These are phyloP conservation scores for Aurelia aurita complex sp. Pacific DNA, from an alignment of 30 jellyfish, hydroid and myxozoan species.

Conservation along the genomic window DNA sequence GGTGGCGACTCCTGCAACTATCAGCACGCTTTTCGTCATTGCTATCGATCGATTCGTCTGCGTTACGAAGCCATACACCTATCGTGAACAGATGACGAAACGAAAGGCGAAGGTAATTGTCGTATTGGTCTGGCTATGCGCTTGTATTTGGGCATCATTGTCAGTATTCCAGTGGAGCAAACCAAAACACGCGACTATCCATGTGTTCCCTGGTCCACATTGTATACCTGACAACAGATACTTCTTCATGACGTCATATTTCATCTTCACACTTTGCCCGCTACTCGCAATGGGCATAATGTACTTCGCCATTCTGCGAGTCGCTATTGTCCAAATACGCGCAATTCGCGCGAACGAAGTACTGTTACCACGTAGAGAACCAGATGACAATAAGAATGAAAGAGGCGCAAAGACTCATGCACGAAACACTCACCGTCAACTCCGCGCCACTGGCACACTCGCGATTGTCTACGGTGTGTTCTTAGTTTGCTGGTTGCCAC, in stretches of 20 bases:
- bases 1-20: slow-evolving; percentile 45
- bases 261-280: slow-evolving; percentile 40
- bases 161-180: slow-evolving; percentile 41
- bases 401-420: background rate
- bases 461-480: slow-evolving; percentile 75
- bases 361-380: background rate
- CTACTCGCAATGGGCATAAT: slow-evolving; percentile 54
- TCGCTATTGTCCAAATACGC: slow-evolving; percentile 57
- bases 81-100: slow-evolving; percentile 36
- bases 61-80: slow-evolving; percentile 43
- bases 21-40: slow-evolving; percentile 54
- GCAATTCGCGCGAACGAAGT: slow-evolving; percentile 46
- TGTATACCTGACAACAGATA: slow-evolving; percentile 47
- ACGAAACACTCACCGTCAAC: slow-evolving; percentile 49
- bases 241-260: slow-evolving; percentile 45
- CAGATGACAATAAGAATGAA: background rate
- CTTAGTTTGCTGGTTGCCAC: slow-evolving; percentile 71
- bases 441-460: slow-evolving; percentile 71
- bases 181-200: slow-evolving; percentile 16
- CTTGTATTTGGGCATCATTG: slow-evolving; percentile 34
- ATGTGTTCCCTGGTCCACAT: background rate
- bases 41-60: slow-evolving; percentile 65
- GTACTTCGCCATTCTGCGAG: slow-evolving; percentile 51
- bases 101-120: slow-evolving; percentile 27
- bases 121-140: slow-evolving; percentile 45